Evolutionary conservation across 2,113 vertebrate genomes (phyloP).

Genomic region (Leptosomus discolor): DNA sequence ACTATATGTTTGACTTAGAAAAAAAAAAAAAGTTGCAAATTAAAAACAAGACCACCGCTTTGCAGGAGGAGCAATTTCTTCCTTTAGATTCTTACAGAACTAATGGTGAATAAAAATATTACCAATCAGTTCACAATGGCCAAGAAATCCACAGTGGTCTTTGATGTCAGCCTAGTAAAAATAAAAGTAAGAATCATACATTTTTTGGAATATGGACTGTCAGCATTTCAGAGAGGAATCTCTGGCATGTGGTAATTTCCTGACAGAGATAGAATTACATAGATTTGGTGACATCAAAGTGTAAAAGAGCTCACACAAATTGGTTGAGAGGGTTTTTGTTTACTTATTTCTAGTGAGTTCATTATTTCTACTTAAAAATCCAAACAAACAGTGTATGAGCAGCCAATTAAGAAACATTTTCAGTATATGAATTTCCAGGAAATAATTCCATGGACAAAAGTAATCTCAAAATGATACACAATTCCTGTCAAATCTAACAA

Average conservation of each 20-base stretch:
- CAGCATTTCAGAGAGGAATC: constrained; percentile 18
- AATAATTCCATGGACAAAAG: background rate
- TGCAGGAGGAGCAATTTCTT: background rate
- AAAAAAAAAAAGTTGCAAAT: background rate
- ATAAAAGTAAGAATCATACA: background rate
- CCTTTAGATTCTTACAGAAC: background rate
- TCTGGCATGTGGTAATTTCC: constrained; percentile 50
- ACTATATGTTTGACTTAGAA: background rate
- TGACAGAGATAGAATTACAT: constrained; percentile 34
- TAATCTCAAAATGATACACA: background rate
- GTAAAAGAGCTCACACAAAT: background rate
- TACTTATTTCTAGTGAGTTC: constrained; percentile 12
- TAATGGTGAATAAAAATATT: background rate
- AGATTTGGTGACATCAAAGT: constrained; percentile 4
- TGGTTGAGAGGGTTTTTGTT: background rate
- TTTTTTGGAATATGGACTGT: background rate
- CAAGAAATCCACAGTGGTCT: background rate
- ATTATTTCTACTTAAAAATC: constrained; percentile 1
- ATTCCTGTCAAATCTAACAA: constrained; percentile 19
- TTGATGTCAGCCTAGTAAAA: constrained; percentile 14
- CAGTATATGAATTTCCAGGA: background rate
- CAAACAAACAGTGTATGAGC: background rate
- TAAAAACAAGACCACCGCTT: background rate
- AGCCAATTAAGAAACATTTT: background rate
- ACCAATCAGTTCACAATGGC: background rate